Conservation (phyloP, 2,113 vertebrate genomes). For the Diadophis punctatus region DNA sequence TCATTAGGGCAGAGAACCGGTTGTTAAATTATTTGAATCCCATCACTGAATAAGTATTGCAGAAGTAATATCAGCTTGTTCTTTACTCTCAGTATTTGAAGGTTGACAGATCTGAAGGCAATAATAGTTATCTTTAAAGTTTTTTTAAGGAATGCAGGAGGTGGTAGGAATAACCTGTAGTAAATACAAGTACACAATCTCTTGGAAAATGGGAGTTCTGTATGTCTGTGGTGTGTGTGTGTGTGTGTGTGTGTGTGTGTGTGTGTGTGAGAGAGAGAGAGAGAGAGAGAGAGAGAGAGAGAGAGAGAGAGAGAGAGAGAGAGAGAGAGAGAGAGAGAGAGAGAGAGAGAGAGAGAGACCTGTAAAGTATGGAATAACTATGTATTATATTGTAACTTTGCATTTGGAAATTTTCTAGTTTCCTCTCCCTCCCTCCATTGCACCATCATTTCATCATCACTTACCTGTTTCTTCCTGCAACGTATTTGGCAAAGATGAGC, state of each 20-base stretch:
- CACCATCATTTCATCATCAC: background rate
- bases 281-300: too few species aligned
- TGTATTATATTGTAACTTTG: background rate
- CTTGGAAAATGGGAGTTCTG: background rate
- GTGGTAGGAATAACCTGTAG: too few species aligned
- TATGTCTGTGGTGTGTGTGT: too few species aligned
- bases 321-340: background rate
- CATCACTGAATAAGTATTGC: background rate
- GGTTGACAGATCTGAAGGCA: background rate
- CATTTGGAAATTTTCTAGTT: background rate
- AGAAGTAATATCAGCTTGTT: background rate
- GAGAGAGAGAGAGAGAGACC: too few species aligned
- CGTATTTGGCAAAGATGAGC: background rate
- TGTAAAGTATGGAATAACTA: background rate
- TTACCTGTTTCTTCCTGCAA: constrained; percentile 1
- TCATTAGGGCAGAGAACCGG: too few species aligned
- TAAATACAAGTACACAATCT: background rate
- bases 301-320: too few species aligned
- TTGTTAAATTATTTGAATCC: too few species aligned
- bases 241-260: too few species aligned
- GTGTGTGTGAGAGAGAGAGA: background rate
- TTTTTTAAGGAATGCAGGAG: too few species aligned
- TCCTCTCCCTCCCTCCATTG: background rate
- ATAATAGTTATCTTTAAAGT: too few species aligned
- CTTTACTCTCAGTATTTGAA: background rate